Evolutionary conservation across 1,140 invertebrate species (phyloP).

Genomic region (Nixonia krombeini): DNA sequence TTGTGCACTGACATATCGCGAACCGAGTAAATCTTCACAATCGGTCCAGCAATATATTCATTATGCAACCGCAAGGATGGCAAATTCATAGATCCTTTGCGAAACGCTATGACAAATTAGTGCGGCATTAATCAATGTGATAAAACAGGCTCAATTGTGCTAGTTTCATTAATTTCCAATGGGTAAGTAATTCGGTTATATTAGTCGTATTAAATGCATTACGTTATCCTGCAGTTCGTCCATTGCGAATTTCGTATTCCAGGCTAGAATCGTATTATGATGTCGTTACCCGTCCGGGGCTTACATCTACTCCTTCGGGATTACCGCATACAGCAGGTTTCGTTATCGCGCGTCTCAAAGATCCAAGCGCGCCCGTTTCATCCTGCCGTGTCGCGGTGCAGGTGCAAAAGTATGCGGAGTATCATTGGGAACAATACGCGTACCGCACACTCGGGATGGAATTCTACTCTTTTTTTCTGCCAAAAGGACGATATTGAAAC

Average conservation of each 20-base stretch:
- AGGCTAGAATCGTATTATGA: conserved; percentile 10
- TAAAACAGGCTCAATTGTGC: neutral
- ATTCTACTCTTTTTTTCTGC: too few species aligned
- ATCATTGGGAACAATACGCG: too few species aligned
- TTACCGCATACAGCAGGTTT: conserved; percentile 8
- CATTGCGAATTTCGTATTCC: conserved; percentile 15
- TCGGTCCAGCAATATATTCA: too few species aligned
- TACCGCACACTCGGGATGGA: too few species aligned
- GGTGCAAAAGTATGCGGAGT: too few species aligned
- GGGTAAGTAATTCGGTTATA: neutral
- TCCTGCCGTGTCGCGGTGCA: too few species aligned
- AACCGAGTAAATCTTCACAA: too few species aligned
- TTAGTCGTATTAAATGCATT: conserved; percentile 20
- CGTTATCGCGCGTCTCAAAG: conserved; percentile 7
- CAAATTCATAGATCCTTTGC: too few species aligned
- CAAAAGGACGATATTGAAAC: too few species aligned
- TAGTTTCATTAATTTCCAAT: conserved; percentile 1
- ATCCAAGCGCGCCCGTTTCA: conserved; percentile 2
- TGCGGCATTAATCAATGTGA: neutral
- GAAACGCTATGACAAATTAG: too few species aligned
- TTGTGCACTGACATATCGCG: too few species aligned
- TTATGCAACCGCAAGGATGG: too few species aligned
- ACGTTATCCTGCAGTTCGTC: conserved; percentile 7
- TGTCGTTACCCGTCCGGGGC: conserved; percentile 11
- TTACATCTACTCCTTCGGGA: conserved; percentile 13